Evolutionary conservation across 2,797 vertebrate species (phyloP).

Genomic region (Aulostomus chinensis): DNA sequence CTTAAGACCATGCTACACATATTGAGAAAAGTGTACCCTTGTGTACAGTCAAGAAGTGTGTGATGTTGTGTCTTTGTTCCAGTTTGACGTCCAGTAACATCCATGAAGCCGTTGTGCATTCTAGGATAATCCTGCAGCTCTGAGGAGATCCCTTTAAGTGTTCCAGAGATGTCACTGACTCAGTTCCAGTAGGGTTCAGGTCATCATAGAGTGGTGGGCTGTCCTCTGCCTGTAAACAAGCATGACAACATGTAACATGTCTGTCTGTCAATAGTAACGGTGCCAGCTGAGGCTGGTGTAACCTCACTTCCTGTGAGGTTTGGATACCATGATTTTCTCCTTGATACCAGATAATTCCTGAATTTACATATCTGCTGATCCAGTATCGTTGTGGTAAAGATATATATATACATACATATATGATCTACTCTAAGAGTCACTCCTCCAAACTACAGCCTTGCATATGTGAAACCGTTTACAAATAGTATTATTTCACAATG

Average conservation of each 20-base stretch:
- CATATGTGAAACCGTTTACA: no score
- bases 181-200: constrained; percentile 35
- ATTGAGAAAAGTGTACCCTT: constrained; percentile 42
- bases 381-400: no score
- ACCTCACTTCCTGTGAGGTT: no score
- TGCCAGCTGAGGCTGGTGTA: no score
- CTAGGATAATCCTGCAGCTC: constrained; percentile 17
- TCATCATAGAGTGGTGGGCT: constrained; percentile 94
- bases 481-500: no score
- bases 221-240: constrained; percentile 86
- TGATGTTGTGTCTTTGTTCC: constrained; percentile 13
- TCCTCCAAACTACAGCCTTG: no score
- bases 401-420: neutral
- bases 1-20: constrained; percentile 54
- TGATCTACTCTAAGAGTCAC: no score
- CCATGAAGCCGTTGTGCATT: constrained; percentile 46
- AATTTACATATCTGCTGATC: no score
- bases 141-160: constrained; percentile 3
- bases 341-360: no score
- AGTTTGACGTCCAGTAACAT: constrained; percentile 23
- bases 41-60: constrained; percentile 26
- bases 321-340: no score
- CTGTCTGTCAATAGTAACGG: no score
- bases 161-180: constrained; percentile 3
- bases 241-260: no score